These are phyloP conservation scores for Apeltes quadracus DNA, from an alignment of 2,113 vertebrate species.

Conservation along the genomic window DNA sequence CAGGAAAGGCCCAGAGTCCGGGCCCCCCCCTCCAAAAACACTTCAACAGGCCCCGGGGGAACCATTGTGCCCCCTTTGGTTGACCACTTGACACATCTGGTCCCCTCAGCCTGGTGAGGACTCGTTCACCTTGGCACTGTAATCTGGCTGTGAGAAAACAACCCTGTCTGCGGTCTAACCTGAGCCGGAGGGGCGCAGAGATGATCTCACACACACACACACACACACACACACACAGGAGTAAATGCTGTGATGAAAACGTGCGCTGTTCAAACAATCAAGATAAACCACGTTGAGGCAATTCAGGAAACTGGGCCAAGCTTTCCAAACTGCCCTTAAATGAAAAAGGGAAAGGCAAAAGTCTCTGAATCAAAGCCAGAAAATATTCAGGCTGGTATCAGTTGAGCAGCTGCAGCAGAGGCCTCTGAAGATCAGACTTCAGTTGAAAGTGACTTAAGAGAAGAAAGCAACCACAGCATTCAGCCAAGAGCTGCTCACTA, in stretches of 20 bases:
- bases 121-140: conserved; percentile 34
- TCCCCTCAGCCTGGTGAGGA: conserved; percentile 44
- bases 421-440: conserved; percentile 17
- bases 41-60: conserved; percentile 49
- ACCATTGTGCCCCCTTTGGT: conserved; percentile 47
- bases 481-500: conserved; percentile 28
- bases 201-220: conserved; percentile 8
- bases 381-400: conserved; percentile 7
- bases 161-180: conserved; percentile 22
- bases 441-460: conserved; percentile 10
- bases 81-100: conserved; percentile 72
- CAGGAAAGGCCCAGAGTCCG: conserved; percentile 70
- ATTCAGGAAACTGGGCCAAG: conserved; percentile 14
- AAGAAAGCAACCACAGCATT: conserved; percentile 21
- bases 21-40: conserved; percentile 23
- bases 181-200: conserved; percentile 11
- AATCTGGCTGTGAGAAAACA: conserved; percentile 16
- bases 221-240: conserved; percentile 8
- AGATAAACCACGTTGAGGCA: neutral
- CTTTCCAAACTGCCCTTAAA: conserved; percentile 9
- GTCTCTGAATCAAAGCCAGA: conserved; percentile 24
- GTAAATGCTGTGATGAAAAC: conserved; percentile 5
- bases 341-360: conserved; percentile 8
- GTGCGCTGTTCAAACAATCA: neutral
- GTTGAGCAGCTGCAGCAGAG: conserved; percentile 19